phyloP scores from a whole-genome alignment of 1,140 invertebrate species.

The Aphaenogaster ashmeadi region DNA sequence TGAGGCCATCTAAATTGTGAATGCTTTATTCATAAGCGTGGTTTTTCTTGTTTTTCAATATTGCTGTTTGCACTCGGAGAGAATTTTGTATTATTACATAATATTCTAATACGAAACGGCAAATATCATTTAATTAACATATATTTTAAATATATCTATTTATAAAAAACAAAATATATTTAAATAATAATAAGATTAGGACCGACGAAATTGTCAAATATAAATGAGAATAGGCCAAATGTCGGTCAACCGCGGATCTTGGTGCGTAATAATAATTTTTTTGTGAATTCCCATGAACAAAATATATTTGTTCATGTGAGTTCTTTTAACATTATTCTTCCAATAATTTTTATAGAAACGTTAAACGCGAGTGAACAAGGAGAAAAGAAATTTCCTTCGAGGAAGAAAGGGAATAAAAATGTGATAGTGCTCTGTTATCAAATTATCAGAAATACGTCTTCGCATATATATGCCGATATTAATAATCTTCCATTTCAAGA shows the following conservation, averaged over 20 bases:
- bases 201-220: too few species aligned
- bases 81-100: background rate
- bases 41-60: background rate
- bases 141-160: slow-evolving; percentile 10
- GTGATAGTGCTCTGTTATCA: background rate
- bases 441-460: background rate
- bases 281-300: background rate
- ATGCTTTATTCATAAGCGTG: background rate
- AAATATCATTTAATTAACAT: background rate
- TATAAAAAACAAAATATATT: background rate
- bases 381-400: background rate
- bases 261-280: too few species aligned
- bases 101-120: background rate
- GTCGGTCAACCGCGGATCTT: too few species aligned
- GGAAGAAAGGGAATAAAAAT: background rate
- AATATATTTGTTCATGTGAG: background rate
- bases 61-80: background rate
- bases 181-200: too few species aligned
- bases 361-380: background rate
- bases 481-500: background rate
- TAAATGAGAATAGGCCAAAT: too few species aligned
- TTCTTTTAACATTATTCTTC: background rate
- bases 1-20: background rate
- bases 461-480: background rate
- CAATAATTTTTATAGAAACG: background rate